Base-by-base conservation (phyloP, 2,888 invertebrate species). In the Hydroisotoma schaefferi region DNA sequence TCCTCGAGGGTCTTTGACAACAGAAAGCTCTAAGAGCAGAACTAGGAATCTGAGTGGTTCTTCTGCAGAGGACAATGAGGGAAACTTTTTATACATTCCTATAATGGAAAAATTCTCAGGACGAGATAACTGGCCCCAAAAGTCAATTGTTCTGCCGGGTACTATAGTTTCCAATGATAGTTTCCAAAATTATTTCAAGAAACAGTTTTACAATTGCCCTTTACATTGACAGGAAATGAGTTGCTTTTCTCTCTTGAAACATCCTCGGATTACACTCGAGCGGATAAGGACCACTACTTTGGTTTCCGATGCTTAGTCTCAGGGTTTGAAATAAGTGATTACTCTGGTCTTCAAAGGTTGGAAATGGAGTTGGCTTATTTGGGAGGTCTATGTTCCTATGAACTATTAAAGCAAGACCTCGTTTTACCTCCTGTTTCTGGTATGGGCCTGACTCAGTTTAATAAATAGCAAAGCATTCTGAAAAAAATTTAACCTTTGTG, bases 191-290 rank as follows among this genome's bases (percentile, higher is more conserved):
- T 18, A 59, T 2, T 18, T 10, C 4, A 52, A 22, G 33, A 15
- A n/a, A 26, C 12, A 20, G 23, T 55, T 8, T 48, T 12, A 48
- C 15, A 38, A 38, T 40, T 15, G 4, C 38, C 20, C 67, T 68
- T 25, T 18, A 18, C 26, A 23, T 40, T 28, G 12, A n/a, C 70
- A 81, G 95, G 94, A 20, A 93, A 94, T 76, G 91, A 94, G 79
- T 88, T 97, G 0, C 85, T 94, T 73, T 94, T 98, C 77, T 94
- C 94, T 0, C 76, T 99, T 75, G 97, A 98, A 80, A 95, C 97
- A 0, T 92, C 95, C 0, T 90, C 95, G 0, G 88, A 95, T 76
- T 97, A 95, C 77, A 84, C 93, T 63, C 91, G 90, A 74, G 92
- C 93, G 77, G 94, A 91, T 69, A 86, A 88, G 74, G 85, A 85